phyloP scores from a whole-genome alignment of 2,113 vertebrate species.

The Todiramphus chloris region DNA sequence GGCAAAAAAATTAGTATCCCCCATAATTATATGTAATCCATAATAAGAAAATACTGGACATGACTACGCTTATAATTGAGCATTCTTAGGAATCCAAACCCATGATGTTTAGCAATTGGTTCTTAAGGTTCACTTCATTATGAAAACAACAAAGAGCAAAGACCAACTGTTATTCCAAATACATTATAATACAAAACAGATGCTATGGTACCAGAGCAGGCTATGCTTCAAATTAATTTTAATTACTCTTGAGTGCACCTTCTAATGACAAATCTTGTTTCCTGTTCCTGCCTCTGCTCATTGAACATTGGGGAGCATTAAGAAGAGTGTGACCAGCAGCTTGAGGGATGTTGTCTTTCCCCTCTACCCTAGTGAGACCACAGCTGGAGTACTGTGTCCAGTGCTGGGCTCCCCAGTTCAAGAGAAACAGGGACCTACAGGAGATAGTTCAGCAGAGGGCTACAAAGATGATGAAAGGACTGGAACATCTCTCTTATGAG shows the following conservation, averaged over 20 bases:
- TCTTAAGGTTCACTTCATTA: slow-evolving; percentile 41
- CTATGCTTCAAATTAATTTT: slow-evolving; percentile 24
- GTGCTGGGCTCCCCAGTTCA: no score
- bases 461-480: no score
- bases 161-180: slow-evolving; percentile 26
- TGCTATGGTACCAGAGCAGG: neutral
- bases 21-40: neutral
- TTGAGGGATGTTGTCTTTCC: no score
- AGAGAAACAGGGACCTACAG: no score
- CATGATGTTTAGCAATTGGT: slow-evolving; percentile 22
- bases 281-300: neutral
- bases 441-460: no score
- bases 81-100: neutral
- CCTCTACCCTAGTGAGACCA: no score
- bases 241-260: slow-evolving; percentile 23
- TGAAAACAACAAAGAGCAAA: slow-evolving; percentile 8
- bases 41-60: neutral
- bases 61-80: neutral
- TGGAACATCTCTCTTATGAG: no score
- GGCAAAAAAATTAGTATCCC: neutral
- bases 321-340: no score
- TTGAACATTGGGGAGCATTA: no score
- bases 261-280: slow-evolving; percentile 18
- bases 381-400: no score
- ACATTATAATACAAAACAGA: neutral